Evolutionary conservation across 2,888 invertebrate species (phyloP), one percentile per base, ranked within the genome.

Genomic region (Apamea monoglypha): DNA sequence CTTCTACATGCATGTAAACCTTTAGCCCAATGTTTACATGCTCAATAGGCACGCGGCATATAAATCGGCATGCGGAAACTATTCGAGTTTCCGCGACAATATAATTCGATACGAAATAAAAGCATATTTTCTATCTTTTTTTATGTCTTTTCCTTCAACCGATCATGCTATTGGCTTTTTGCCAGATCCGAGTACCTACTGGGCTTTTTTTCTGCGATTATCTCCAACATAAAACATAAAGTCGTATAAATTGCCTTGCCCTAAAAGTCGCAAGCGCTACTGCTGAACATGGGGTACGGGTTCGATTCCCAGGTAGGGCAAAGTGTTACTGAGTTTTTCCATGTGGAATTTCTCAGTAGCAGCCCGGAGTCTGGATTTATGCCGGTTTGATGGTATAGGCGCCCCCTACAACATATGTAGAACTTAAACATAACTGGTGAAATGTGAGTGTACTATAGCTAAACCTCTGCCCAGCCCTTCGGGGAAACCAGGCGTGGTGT

Each of bases 41-140:
- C 14, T 70, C 16, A 53, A 61, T 74, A 80, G 66, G 6, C 47
- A 66, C 47, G 25, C n/a, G 67, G 16, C 2, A 47, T 73, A 74
- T 72, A 81, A 74, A 81, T 74, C 18, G 16, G 25, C 29, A 67
- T n/a, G 25, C 66, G 21, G 36, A 71, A 69, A 36, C 32, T 5
- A 44, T 47, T 36, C 25, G 25, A 66, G 50, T 71, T 64, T 70
- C 80, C 69, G 61, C 29, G 0, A 66, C 14, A 63, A 16, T 63
- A 59, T 53, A 56, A 76, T 80, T 44, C 32, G 44, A 66, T 76
- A 68, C 36, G 29, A 68, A 71, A 80, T 67, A 56, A 74, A 74
- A 67, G 12, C 21, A 40, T 61, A 66, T 47, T 79, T 72, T 40
- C 47, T 67, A 44, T 71, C 32, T 74, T 71, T 63, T 76, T 74